Base-by-base conservation (phyloP, 2,113 vertebrate species). In the Halichoerus grypus region DNA sequence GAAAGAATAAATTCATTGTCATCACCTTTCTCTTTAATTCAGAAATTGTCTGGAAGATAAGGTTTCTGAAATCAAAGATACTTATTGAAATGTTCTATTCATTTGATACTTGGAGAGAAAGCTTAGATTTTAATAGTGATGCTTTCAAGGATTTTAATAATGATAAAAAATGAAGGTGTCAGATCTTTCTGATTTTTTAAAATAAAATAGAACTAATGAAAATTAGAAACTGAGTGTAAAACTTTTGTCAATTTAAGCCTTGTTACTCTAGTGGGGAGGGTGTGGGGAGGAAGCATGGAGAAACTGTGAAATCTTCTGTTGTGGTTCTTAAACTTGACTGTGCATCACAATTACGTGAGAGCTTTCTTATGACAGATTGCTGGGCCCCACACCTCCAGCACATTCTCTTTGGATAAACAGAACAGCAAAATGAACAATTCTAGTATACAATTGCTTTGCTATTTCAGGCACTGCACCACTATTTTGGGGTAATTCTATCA, bases 21-120 rank as follows among this genome's bases (percentile, higher is more conserved):
- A 85, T 80, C 22, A 81, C 49, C 33, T 76, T 90, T 86, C 39
- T 72, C 19, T 97, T 87, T 76, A 97, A 76, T 94, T 91, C 33
- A 91, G 53, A 96, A 65, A 69, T 69, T 55, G 3, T 65, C 49
- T 95, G 74, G 71, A 87, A 94, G 65, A 69, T 55, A 46, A 74
- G 1, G 7, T 91, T 82, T 42, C 28, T 91, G 53, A 69, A 46
- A 82, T 87, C 57, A 87, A n/a, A 65, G 33, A 49, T 80, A 84
- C 14, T 91, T 95, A 91, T 42, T 82, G 26, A 94, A 67, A 46
- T 69, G 94, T 13, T 80, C 53, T 72, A 51, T 57, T 79, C 33
- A 74, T 59, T 5, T 67, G 57, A 91, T 49, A 65, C 12, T 67
- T 94, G 59, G 36, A 88, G 88, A 77, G 86, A 86, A 81, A 86